Base-by-base conservation (phyloP, 30 jellyfish, hydroid and myxozoan species). In the Aurelia aurita region DNA sequence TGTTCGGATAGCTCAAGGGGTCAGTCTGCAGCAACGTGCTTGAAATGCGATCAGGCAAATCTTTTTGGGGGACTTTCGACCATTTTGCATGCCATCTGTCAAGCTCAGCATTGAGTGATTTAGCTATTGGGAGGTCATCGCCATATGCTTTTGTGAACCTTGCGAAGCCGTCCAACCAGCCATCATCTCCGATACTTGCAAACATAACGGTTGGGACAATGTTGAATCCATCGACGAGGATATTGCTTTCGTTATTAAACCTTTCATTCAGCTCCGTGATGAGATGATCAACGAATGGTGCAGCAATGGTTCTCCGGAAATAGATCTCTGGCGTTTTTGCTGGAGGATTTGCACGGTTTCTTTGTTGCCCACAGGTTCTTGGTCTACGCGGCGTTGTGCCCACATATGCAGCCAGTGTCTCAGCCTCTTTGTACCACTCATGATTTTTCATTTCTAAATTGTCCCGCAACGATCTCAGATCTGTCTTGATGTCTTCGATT, bases 221-320 rank as follows among this genome's bases (percentile, higher is more conserved):
- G 25, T 23, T 54, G 26, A 57, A 63, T 27, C 82, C 89, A 19
- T 77, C 35, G 54, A 29, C 69, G 26, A 77, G 80, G 26, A 32
- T 54, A 8, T 53, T n/a, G 28, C 85, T 35, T 23, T 25, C 85
- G 29, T 22, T 29, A 22, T 51, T 16, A 51, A 57, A 53, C 68
- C 89, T 57, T 12, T 58, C 70, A 29, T 60, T 65, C 58, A 77
- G 19, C 57, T 77, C 89, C 12, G 27, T 49, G 31, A 55, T 28
- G 29, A 57, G 28, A 32, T 58, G 89, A 60, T 77, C 59, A 20
- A 54, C n/a, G 29, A 77, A 29, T 8, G 86, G 81, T 26, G 49
- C 25, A n/a, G 86, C 49, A 46, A 72, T 27, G 22, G 27, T 11
- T 20, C 53, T 43, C 43, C 62, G 59, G 44, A 20, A 77, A 77